Evolutionary conservation across 2,888 invertebrate genomes (phyloP).

Genomic region (Drosophila phalerata): DNA sequence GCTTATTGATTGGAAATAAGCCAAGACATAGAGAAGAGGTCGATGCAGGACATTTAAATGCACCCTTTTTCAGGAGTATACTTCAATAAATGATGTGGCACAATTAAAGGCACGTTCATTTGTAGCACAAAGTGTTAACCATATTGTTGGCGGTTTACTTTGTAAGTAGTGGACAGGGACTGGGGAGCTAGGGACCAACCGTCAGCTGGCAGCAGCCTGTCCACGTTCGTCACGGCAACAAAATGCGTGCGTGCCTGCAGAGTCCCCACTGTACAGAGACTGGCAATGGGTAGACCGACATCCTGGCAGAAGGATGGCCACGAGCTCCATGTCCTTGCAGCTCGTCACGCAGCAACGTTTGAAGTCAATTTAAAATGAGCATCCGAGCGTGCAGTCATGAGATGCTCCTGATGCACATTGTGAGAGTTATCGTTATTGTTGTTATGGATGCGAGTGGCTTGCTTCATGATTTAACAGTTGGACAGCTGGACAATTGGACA

Average conservation of each 20-base stretch:
- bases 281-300: background rate
- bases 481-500: slow-evolving; percentile 54
- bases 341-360: slow-evolving; percentile 81
- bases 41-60: slow-evolving; percentile 8
- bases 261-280: slow-evolving; percentile 29
- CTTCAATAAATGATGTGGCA: slow-evolving; percentile 63
- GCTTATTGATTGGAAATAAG: slow-evolving; percentile 18
- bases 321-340: slow-evolving; percentile 68
- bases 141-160: slow-evolving; percentile 58
- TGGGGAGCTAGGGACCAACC: slow-evolving; percentile 1
- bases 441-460: slow-evolving; percentile 58
- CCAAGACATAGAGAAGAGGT: slow-evolving; percentile 15
- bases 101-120: slow-evolving; percentile 67
- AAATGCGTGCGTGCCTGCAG: slow-evolving; percentile 73
- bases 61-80: background rate
- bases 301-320: slow-evolving; percentile 23
- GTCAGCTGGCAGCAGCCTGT: slow-evolving; percentile 48
- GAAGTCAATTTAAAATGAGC: slow-evolving; percentile 82
- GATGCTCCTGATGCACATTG: slow-evolving; percentile 56
- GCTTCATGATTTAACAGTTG: slow-evolving; percentile 72
- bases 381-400: slow-evolving; percentile 80
- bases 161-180: background rate
- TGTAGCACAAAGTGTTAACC: slow-evolving; percentile 64
- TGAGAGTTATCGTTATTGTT: slow-evolving; percentile 70
- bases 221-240: slow-evolving; percentile 76